Evolutionary conservation across 2,113 vertebrate genomes (phyloP).

Genomic region (Xiphophorus maculatus): DNA sequence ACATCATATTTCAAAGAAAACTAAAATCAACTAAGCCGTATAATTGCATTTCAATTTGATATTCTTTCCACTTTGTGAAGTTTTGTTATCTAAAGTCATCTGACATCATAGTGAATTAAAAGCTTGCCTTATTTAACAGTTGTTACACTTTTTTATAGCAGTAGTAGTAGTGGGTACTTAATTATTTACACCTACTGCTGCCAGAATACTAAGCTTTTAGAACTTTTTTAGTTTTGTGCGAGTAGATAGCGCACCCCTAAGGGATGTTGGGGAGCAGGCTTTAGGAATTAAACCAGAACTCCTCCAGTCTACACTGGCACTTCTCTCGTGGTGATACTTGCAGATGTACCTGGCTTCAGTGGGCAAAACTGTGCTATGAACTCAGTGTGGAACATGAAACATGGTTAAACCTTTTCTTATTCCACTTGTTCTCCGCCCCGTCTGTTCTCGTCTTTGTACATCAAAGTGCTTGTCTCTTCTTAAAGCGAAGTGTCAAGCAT

Average conservation of each 20-base stretch:
- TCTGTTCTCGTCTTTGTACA: slow-evolving; percentile 41
- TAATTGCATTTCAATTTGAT: neutral
- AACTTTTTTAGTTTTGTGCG: slow-evolving; percentile 23
- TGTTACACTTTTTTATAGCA: neutral
- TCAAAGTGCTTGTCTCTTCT: slow-evolving; percentile 51
- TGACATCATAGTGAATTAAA: neutral
- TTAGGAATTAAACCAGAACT: slow-evolving; percentile 29
- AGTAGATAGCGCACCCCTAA: slow-evolving; percentile 34
- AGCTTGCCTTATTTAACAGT: neutral
- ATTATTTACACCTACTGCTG: slow-evolving; percentile 21
- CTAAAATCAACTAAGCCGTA: too few relatives aligned
- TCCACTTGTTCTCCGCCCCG: slow-evolving; percentile 15
- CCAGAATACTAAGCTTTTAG: slow-evolving; percentile 12
- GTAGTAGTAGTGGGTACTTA: slow-evolving; percentile 7
- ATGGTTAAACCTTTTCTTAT: slow-evolving; percentile 40
- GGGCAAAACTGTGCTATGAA: slow-evolving; percentile 25
- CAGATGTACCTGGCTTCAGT: slow-evolving; percentile 19
- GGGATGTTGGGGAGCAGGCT: neutral
- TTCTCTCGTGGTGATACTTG: slow-evolving; percentile 37
- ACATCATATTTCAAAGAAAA: too few relatives aligned
- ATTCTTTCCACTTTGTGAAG: neutral
- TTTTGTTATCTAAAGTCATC: neutral
- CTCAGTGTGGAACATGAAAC: slow-evolving; percentile 49
- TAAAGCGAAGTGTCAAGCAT: slow-evolving; percentile 32
- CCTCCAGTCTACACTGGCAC: slow-evolving; percentile 20